These are phyloP conservation scores for Choloepus hoffmanni DNA, from an alignment of 2,113 vertebrate genomes.

Conservation along the genomic window DNA sequence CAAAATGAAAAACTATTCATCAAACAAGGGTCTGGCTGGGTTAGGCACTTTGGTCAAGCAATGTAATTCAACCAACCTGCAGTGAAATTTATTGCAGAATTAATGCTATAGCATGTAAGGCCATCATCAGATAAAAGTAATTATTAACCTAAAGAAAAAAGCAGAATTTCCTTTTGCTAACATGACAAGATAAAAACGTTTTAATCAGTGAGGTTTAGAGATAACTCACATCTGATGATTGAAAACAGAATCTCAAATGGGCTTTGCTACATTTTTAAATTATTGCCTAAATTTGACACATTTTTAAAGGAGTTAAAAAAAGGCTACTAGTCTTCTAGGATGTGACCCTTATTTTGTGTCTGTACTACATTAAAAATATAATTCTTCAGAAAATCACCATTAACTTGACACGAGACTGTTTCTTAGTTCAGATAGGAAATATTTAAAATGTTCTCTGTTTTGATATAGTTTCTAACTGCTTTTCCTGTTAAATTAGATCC, in stretches of 20 bases:
- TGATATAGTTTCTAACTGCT: not conserved
- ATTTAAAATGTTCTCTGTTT: not conserved
- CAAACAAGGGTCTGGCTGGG: conserved; percentile 77
- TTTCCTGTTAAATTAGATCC: not conserved
- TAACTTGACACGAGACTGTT: not conserved
- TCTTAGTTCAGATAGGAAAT: not conserved
- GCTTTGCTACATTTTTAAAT: conserved; percentile 60
- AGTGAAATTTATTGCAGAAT: conserved; percentile 81
- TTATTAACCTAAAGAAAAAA: conserved; percentile 65
- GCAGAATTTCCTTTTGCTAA: not conserved
- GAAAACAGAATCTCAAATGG: conserved; percentile 35
- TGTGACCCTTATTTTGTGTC: not conserved
- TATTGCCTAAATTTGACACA: conserved; percentile 51
- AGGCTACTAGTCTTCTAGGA: not conserved
- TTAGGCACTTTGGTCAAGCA: conserved; percentile 80
- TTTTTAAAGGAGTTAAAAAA: conserved; percentile 35
- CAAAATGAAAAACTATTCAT: conserved; percentile 83
- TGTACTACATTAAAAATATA: not conserved
- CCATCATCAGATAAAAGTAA: conserved; percentile 76
- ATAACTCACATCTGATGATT: conserved; percentile 64
- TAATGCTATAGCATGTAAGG: conserved; percentile 75
- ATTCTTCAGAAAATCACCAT: not conserved
- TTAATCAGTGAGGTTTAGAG: conserved; percentile 49
- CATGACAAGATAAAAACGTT: conserved; percentile 59
- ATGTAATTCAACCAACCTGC: conserved; percentile 75